phyloP scores from a whole-genome alignment of 2,797 vertebrate genomes.

The Pterois miles region DNA sequence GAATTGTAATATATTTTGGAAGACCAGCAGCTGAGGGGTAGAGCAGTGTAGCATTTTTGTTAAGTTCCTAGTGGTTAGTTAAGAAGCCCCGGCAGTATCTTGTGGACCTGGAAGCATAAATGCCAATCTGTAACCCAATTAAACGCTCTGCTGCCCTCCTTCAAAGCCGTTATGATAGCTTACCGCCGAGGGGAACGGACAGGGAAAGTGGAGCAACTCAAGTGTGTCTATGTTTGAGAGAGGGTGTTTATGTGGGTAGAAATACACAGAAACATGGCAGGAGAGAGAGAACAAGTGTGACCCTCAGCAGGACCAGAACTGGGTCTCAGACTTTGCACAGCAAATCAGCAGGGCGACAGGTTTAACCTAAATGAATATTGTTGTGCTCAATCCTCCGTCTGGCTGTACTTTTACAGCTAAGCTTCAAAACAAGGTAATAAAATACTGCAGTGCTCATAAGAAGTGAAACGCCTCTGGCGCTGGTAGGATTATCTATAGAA shows the following conservation, averaged over 20 bases:
- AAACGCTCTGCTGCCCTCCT: conserved; percentile 79
- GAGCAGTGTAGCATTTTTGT: conserved; percentile 43
- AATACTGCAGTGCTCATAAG: conserved; percentile 64
- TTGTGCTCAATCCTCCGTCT: conserved; percentile 16
- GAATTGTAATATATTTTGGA: conserved; percentile 42
- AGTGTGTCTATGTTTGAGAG: conserved; percentile 65
- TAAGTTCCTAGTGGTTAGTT: conserved; percentile 65
- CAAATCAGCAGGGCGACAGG: conserved; percentile 55
- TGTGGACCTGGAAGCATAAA: conserved; percentile 74
- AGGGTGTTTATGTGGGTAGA: conserved; percentile 56
- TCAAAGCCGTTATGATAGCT: conserved; percentile 82
- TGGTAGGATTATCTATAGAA: conserved; percentile 52
- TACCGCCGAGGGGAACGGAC: conserved; percentile 78
- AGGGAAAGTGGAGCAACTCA: conserved; percentile 73
- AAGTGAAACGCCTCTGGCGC: conserved; percentile 58
- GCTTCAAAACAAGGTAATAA: conserved; percentile 75
- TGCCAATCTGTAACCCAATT: conserved; percentile 81
- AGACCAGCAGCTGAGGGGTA: conserved; percentile 12
- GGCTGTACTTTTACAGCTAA: conserved; percentile 58
- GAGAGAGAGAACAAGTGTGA: conserved; percentile 25
- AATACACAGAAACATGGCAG: conserved; percentile 46
- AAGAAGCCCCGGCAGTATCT: conserved; percentile 61
- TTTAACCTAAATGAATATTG: conserved; percentile 53
- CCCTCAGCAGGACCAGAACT: conserved; percentile 59
- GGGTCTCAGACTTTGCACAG: conserved; percentile 53